These are phyloP conservation scores for Torymus texanus DNA, from an alignment of 2,888 invertebrate genomes.

Conservation along the genomic window DNA sequence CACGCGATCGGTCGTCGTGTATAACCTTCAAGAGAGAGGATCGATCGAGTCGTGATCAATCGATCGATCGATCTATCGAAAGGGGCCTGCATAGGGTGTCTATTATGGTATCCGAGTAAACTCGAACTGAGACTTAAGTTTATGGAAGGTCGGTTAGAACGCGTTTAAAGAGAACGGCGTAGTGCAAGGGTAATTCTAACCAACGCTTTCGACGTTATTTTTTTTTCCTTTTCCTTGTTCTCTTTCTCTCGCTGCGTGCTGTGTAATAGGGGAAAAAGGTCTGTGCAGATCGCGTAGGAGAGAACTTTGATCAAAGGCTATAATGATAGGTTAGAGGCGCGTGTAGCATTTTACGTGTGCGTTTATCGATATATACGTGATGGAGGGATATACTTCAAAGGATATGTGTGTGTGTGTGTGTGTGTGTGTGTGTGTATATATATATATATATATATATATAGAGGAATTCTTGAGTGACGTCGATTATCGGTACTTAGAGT, in stretches of 20 bases:
- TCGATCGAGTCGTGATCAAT: not conserved
- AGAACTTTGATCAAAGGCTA: not conserved
- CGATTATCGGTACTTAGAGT: no score
- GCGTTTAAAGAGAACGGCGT: not conserved
- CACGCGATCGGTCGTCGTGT: not conserved
- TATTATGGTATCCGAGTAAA: not conserved
- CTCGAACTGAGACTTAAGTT: no score
- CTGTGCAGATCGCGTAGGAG: not conserved
- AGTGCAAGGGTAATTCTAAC: not conserved
- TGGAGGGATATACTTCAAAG: no score
- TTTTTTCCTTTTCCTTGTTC: no score
- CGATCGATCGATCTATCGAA: not conserved
- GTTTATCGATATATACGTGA: no score
- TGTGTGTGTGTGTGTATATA: no score
- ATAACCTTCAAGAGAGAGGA: not conserved
- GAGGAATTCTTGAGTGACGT: no score
- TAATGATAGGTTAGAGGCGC: not conserved
- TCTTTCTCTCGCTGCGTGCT: no score
- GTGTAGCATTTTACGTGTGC: no score
- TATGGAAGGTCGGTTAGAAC: constrained; percentile 1
- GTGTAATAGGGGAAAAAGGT: no score
- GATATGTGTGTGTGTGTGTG: no score
- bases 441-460: no score
- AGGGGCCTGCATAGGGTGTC: not conserved
- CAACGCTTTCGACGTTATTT: not conserved